These are phyloP conservation scores for Drosophila sechellia DNA, from an alignment of 1,140 invertebrate genomes.

Conservation along the genomic window DNA sequence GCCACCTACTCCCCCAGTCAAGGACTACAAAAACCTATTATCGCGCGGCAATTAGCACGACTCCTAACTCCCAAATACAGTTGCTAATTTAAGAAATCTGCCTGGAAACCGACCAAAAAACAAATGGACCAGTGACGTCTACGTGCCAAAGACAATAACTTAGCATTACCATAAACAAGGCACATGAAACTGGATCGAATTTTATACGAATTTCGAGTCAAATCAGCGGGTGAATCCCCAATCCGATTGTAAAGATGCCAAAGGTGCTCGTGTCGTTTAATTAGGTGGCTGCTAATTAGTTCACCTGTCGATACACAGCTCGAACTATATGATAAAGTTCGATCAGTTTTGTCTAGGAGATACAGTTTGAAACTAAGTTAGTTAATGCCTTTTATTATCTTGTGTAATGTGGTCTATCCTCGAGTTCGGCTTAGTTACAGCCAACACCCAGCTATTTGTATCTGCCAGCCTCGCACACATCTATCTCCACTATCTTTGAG, in stretches of 20 bases:
- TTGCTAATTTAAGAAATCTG: conserved; percentile 46
- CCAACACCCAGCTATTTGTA: conserved; percentile 4
- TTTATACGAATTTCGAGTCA: conserved; percentile 56
- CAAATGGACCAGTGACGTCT: conserved; percentile 22
- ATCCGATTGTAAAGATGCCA: conserved; percentile 23
- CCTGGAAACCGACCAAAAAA: conserved; percentile 20
- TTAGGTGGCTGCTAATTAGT: conserved; percentile 64
- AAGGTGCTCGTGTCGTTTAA: conserved; percentile 33
- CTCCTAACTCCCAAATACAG: conserved; percentile 31
- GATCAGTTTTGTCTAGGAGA: no score
- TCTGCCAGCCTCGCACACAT: conserved; percentile 8
- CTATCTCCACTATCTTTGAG: conserved; percentile 18
- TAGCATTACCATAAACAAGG: conserved; percentile 59
- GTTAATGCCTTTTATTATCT: background rate
- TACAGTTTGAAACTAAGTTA: no score
- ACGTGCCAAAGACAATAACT: conserved; percentile 30
- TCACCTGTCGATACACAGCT: conserved; percentile 20
- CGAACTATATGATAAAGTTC: background rate
- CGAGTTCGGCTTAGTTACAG: conserved; percentile 1
- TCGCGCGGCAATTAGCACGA: conserved; percentile 29
- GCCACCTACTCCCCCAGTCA: conserved; percentile 1
- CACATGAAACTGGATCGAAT: conserved; percentile 9
- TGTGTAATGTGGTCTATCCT: background rate
- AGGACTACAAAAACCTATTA: conserved; percentile 25
- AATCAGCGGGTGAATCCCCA: conserved; percentile 44